Conservation (phyloP, 2,113 vertebrate genomes). For the Nycticryphes semicollaris region DNA sequence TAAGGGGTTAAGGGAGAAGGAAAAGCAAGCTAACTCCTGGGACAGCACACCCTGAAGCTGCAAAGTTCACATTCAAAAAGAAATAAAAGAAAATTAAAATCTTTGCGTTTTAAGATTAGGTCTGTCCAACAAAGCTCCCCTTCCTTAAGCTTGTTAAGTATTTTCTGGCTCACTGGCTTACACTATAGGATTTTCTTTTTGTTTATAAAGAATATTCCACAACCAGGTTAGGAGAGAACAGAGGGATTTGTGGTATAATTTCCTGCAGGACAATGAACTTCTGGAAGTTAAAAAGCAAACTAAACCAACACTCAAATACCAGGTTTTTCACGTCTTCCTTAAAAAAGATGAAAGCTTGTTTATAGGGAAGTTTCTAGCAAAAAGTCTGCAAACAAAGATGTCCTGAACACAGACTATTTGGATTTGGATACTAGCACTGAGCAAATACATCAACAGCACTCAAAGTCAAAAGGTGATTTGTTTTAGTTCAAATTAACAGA, state of each 20-base stretch:
- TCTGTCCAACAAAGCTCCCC: background rate
- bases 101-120: background rate
- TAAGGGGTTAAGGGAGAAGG: background rate
- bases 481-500: background rate
- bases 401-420: background rate
- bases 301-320: background rate
- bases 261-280: background rate
- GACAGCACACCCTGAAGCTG: background rate
- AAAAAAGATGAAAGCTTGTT: background rate
- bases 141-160: background rate
- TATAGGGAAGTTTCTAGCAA: background rate
- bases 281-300: background rate
- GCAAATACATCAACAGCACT: fast-evolving
- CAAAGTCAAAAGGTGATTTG: background rate
- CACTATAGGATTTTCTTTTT: background rate
- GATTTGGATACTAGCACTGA: background rate
- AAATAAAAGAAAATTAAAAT: background rate
- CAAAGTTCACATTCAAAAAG: background rate
- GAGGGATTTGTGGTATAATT: background rate
- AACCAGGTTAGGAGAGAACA: too few relatives aligned
- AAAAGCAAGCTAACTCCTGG: background rate
- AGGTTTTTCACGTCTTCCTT: background rate
- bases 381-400: background rate
- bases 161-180: background rate
- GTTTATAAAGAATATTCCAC: background rate